Base-by-base conservation (phyloP, 2,113 vertebrate species). In the Phrynocephalus versicolor region DNA sequence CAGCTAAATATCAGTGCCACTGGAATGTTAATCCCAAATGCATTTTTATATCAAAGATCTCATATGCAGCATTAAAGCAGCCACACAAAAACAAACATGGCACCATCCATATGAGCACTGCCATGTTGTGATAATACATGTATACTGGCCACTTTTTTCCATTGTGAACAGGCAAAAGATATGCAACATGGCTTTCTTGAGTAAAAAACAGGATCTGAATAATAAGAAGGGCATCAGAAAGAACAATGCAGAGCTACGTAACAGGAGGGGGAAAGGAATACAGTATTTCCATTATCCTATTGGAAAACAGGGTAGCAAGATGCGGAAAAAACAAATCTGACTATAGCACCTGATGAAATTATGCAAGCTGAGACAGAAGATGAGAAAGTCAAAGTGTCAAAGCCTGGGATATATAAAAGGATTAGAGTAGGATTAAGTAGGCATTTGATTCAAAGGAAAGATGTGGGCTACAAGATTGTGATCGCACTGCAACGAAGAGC, bases 381-480 rank as follows among this genome's bases (percentile, higher is more conserved):
- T 55, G 41, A 77, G 25, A 19, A 69, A 57, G 64, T 84, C 45
- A 84, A 84, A 77, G 74, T 15, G 62, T n/a, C 73, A 84, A 77
- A 57, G 62, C 37, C 1, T 55, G 82, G 69, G 64, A 33, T 70
- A 69, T 57, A 58, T 69, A 84, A 78, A 74, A 84, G 45, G 83
- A 77, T 84, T 62, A 84, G 45, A 84, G 35, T 69, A 78, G 72
- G 72, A 83, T 83, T 75, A 83, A 51, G 45, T 64, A 64, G 64
- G 60, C 82, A 75, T 41, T 83, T 84, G 41, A 71, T 77, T 84
- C 33, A 84, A 10, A 77, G 83, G 9, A 23, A 84, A 77, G 73
- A 70, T 84, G 41, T 55, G 79, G 69, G 18, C 67, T 77, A 64
- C 51, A 45, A 69, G 41, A 39, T 13, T 37, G 45, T 62, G 45